Evolutionary conservation across 2,113 vertebrate genomes (phyloP).

Genomic region (Pampusana beccarii): DNA sequence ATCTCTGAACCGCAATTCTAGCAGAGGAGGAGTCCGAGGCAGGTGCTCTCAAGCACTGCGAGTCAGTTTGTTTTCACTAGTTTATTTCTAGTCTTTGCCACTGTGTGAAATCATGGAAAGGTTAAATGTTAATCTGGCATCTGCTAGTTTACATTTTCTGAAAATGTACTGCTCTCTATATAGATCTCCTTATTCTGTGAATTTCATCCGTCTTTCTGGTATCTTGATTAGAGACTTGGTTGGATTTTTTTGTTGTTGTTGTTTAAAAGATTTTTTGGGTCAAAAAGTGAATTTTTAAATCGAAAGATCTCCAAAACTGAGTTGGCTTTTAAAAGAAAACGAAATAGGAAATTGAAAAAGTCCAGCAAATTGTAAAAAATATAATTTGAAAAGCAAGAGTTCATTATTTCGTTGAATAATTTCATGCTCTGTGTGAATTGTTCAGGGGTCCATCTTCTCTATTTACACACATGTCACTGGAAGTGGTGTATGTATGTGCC

Average conservation of each 20-base stretch:
- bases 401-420: neutral
- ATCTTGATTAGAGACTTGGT: neutral
- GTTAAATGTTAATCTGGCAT: neutral
- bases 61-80: neutral
- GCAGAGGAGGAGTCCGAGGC: neutral
- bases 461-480: neutral
- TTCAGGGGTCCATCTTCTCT: neutral
- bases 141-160: neutral
- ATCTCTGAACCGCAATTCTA: neutral
- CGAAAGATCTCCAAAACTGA: neutral
- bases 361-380: neutral
- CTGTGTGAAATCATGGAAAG: neutral
- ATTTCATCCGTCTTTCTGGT: neutral
- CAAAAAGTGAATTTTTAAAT: neutral
- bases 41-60: neutral
- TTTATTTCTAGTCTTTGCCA: neutral
- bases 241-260: neutral
- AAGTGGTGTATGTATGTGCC: neutral
- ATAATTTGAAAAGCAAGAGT: neutral
- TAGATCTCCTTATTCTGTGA: neutral
- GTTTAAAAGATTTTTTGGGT: neutral
- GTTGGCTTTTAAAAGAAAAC: neutral
- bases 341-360: neutral
- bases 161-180: neutral
- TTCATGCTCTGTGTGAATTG: neutral